A percentile compares a stretch with the other conserved stretches of the same genome.
phyloP scores from a whole-genome alignment of 2,888 invertebrate species.

The Limnephilus auricula region DNA sequence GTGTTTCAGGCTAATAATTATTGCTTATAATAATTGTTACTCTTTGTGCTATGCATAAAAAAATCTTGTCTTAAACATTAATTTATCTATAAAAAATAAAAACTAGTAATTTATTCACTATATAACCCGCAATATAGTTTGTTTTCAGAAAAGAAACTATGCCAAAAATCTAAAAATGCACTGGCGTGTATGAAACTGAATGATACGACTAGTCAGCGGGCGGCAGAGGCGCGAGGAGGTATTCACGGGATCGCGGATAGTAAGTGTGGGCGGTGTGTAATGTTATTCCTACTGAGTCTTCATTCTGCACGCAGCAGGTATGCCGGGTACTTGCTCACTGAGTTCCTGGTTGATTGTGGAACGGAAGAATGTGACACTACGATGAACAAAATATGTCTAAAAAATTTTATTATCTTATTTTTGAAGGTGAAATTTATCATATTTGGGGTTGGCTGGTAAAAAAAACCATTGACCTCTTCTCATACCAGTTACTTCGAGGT shows the following conservation, averaged over 20 bases:
- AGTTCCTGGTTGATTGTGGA: not conserved
- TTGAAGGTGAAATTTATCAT: too few relatives aligned
- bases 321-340: not conserved
- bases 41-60: too few relatives aligned
- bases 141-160: not conserved
- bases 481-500: too few relatives aligned
- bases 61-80: too few relatives aligned
- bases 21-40: too few relatives aligned
- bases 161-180: not conserved
- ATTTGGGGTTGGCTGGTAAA: too few relatives aligned
- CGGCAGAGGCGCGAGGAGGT: not conserved
- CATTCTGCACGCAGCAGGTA: not conserved
- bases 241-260: not conserved
- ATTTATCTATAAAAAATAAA: too few relatives aligned
- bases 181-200: not conserved
- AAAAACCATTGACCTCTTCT: too few relatives aligned
- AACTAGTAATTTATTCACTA: too few relatives aligned
- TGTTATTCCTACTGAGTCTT: not conserved
- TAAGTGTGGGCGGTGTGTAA: not conserved
- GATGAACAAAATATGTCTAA: not conserved
- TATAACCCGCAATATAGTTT: too few relatives aligned
- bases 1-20: too few relatives aligned
- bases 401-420: too few relatives aligned
- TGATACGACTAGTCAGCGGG: not conserved
- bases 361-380: not conserved